Evolutionary conservation across 2,888 invertebrate species (phyloP), one percentile per base, ranked within the genome.

Genomic region (Cremastinae sp.): DNA sequence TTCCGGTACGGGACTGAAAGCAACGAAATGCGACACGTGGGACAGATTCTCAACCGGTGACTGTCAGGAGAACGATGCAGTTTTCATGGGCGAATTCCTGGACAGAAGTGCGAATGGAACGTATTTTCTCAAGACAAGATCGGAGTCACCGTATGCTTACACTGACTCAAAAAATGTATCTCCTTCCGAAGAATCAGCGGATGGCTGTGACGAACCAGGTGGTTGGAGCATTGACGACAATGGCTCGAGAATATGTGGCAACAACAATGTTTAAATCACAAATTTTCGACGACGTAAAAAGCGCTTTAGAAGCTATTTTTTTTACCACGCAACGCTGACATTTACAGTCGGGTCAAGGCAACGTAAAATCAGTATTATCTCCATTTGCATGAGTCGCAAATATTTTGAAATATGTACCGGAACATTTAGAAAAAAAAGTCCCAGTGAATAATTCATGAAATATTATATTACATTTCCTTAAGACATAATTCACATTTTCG

Each of bases 21-120:
- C 91, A 0, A 87, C 80, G n/a, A 83, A 88, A 75, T 90, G 90
- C 56, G 79, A 82, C n/a, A 87, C 84, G 43, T 90, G 88, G 85
- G 87, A 90, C 69, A 81, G 82, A 56, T 89, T 84, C 61, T 76
- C 82, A 68, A 80, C 77, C 16, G 87, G 88, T 10, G 81, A 82
- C 9, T 88, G 90, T 69, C 78, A 78, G 10, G 59, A 79, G 65
- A 74, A 80, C 0, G 70, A 79, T 14, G 58, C 72, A 0, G 83
- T 81, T 1, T 74, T 84, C 0, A 85, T 90, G 86, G 90, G 90
- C 72, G 90, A 89, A 77, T 83, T 87, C 43, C 82, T 88, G 1
- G 84, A 89, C 61, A 76, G 72, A 53, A 79, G 82, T n/a, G 83
- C 85, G 12, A 83, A 66, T 22, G 90, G 89, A 61, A 80, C 86